Evolutionary conservation across 2,888 invertebrate species (phyloP).

Genomic region (Beris chalybata): DNA sequence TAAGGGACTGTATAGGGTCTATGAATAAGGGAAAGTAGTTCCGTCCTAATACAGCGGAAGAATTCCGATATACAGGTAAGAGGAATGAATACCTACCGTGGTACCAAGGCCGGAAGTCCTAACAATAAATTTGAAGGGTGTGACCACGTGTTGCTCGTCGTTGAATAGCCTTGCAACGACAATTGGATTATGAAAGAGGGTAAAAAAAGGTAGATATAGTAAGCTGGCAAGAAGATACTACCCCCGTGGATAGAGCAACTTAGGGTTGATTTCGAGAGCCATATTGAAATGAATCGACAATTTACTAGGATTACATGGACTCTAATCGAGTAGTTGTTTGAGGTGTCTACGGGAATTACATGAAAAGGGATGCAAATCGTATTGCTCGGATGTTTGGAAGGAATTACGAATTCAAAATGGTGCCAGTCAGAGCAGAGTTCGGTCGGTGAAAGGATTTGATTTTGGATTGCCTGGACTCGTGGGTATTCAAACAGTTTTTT

Average conservation of each 20-base stretch:
- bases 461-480: conserved; percentile 17
- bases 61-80: conserved; percentile 2
- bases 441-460: conserved; percentile 16
- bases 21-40: conserved; percentile 21
- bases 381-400: conserved; percentile 16
- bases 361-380: conserved; percentile 28
- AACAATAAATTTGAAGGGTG: conserved; percentile 41
- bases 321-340: conserved; percentile 29
- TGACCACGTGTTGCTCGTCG: conserved; percentile 40
- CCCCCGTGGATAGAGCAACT: background rate
- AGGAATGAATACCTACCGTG: conserved; percentile 25
- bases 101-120: conserved; percentile 36
- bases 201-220: background rate
- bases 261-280: conserved; percentile 30
- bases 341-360: conserved; percentile 29
- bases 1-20: conserved; percentile 8
- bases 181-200: conserved; percentile 26
- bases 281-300: conserved; percentile 38
- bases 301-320: conserved; percentile 33
- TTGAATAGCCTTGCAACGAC: conserved; percentile 27
- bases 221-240: conserved; percentile 4
- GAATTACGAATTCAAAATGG: conserved; percentile 30
- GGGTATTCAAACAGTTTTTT: conserved; percentile 5
- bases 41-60: conserved; percentile 7
- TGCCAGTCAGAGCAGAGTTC: conserved; percentile 18